Conservation (phyloP, 2,888 invertebrate species). For the Chydorus sphaericus region DNA sequence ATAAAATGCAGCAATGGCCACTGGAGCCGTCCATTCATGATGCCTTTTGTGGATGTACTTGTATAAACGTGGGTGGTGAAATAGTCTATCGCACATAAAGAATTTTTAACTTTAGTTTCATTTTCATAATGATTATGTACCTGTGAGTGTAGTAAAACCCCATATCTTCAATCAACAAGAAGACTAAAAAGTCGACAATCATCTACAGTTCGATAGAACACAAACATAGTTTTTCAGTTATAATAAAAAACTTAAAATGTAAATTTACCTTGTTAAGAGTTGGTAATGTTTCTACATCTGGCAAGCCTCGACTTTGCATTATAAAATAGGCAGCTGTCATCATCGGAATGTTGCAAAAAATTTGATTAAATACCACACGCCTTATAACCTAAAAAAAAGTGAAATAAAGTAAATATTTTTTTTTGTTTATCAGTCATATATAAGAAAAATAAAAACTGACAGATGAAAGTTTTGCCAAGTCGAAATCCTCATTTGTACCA, state of each 20-base stretch:
- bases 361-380: conserved; percentile 56
- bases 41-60: conserved; percentile 71
- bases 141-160: conserved; percentile 75
- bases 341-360: conserved; percentile 49
- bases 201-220: no score
- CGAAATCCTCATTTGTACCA: conserved; percentile 30
- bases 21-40: conserved; percentile 77
- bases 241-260: no score
- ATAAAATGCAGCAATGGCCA: conserved; percentile 65
- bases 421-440: no score
- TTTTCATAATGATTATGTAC: no score
- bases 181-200: conserved; percentile 53
- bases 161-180: conserved; percentile 60
- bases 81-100: conserved; percentile 35
- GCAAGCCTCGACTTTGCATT: no score
- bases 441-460: conserved; percentile 16
- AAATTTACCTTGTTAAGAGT: no score
- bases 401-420: conserved; percentile 1
- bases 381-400: conserved; percentile 40
- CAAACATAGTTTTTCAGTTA: no score
- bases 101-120: not conserved
- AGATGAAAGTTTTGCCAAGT: conserved; percentile 12
- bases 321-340: conserved; percentile 42
- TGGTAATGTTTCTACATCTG: no score
- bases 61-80: conserved; percentile 58